Evolutionary conservation across 1,140 invertebrate species (phyloP), one percentile per base, ranked within the genome.

Genomic region (Dysdera silvatica): DNA sequence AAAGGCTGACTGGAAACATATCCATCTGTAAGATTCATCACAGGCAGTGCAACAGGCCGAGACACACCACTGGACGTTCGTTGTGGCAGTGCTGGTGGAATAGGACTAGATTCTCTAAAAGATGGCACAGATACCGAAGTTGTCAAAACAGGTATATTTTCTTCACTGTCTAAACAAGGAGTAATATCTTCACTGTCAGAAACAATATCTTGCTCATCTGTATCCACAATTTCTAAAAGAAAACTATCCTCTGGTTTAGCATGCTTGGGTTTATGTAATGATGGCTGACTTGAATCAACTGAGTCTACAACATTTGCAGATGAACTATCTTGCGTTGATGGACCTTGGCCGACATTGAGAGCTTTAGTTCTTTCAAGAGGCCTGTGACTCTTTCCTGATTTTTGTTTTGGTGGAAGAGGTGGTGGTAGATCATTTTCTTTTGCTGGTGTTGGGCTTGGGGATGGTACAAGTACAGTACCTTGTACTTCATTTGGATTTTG

Each of bases 181-280:
- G 57, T 54, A 7, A 35, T 48, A 41, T 52, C 63, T 37, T 65
- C 52, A 29, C 49, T 56, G 35, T 48, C 58, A 43, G 29, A 14
- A 37, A 26, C 51, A 40, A 43, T 47, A 55, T 61, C 56, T 26
- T 57, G 65, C 73, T 86, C 86, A 71, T 87, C 86, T 23, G 85
- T 85, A 70, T 87, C 86, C 54, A 87, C 85, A 41, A 88, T 82
- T 74, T 88, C 86, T 74, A 88, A 87, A 61, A 81, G 82, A 73
- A 88, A 88, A 55, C 82, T 82, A 72, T 87, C 86, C 77, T 88
- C 85, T 3, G 81, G 81, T 64, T 77, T 69, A 3, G 68, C 51
- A 28, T 71, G 65, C 53, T 67, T 69, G 43, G 24, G 69, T 61
- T 69, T 56, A 16, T 45, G 49, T 16, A 48, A 20, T 31, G 48